Conservation (phyloP, 2,113 vertebrate genomes). For the Catagonus wagneri region DNA sequence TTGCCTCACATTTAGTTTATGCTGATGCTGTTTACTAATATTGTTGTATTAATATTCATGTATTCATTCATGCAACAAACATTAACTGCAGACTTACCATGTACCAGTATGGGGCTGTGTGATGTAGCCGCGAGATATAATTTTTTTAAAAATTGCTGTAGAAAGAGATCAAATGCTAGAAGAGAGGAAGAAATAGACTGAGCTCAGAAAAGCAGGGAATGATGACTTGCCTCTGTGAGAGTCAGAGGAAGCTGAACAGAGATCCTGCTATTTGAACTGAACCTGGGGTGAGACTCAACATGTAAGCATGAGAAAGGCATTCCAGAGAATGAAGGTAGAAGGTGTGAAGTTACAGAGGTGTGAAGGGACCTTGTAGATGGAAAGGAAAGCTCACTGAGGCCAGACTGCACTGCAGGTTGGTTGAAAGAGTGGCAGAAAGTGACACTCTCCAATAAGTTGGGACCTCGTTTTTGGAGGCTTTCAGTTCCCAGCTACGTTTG, state of each 20-base stretch:
- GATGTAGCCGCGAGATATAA: not conserved
- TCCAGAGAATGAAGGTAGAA: not conserved
- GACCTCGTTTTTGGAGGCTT: not conserved
- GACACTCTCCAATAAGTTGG: not conserved
- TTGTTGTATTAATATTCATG: not conserved
- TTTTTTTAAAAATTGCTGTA: not conserved
- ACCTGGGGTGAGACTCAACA: not conserved
- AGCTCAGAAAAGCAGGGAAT: not conserved
- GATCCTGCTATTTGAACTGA: not conserved
- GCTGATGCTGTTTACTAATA: not conserved
- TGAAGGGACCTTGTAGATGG: not conserved
- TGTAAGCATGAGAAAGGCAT: not conserved
- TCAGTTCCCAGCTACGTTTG: not conserved
- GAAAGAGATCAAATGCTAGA: not conserved
- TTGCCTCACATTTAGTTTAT: not conserved
- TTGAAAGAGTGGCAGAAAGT: not conserved
- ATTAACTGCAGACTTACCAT: not conserved
- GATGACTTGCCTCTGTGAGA: not conserved
- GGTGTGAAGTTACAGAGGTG: not conserved
- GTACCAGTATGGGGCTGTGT: not conserved
- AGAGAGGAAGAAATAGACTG: not conserved
- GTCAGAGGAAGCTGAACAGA: not conserved
- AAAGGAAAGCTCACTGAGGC: not conserved
- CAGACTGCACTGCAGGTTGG: not conserved
- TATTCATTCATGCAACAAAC: constrained; percentile 21